A percentile compares a stretch with the other conserved stretches of the same genome.
Conservation (phyloP, 1,140 invertebrate species). For the Drepana arcuata region DNA sequence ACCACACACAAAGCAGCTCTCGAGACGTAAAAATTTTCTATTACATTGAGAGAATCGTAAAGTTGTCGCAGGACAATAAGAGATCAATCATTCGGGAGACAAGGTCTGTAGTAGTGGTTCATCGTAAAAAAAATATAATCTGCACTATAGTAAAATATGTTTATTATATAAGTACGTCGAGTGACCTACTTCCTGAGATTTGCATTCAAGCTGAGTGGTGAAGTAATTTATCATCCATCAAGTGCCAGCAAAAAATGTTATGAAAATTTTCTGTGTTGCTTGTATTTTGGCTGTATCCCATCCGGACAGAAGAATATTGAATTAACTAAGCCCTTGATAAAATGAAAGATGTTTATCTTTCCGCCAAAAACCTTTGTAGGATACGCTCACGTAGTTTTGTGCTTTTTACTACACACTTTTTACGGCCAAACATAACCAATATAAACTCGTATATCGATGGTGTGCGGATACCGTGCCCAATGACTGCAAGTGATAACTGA, state of each 20-base stretch:
- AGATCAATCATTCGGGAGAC: constrained; percentile 59
- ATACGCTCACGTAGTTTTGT: too few species aligned
- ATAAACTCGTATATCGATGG: too few species aligned
- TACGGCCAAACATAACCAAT: too few species aligned
- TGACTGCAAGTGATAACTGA: too few species aligned
- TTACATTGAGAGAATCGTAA: constrained; percentile 51
- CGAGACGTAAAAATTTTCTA: constrained; percentile 45
- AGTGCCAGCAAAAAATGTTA: constrained; percentile 41
- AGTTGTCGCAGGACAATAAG: constrained; percentile 60
- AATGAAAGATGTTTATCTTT: too few species aligned
- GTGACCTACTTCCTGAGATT: constrained; percentile 63
- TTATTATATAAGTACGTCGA: too few species aligned
- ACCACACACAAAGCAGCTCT: constrained; percentile 44
- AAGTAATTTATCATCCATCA: constrained; percentile 61
- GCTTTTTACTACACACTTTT: too few species aligned
- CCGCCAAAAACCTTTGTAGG: too few species aligned
- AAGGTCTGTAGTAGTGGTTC: constrained; percentile 40
- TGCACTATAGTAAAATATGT: constrained; percentile 13
- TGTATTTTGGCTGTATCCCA: too few species aligned
- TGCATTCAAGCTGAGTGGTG: constrained; percentile 51
- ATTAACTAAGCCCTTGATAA: too few species aligned
- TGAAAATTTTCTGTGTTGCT: constrained; percentile 17
- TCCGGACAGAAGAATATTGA: too few species aligned
- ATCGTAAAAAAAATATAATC: constrained; percentile 53
- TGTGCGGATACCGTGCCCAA: too few species aligned